Evolutionary conservation across 2,888 invertebrate genomes (phyloP).

Genomic region (Harpagoxenus sublaevis): DNA sequence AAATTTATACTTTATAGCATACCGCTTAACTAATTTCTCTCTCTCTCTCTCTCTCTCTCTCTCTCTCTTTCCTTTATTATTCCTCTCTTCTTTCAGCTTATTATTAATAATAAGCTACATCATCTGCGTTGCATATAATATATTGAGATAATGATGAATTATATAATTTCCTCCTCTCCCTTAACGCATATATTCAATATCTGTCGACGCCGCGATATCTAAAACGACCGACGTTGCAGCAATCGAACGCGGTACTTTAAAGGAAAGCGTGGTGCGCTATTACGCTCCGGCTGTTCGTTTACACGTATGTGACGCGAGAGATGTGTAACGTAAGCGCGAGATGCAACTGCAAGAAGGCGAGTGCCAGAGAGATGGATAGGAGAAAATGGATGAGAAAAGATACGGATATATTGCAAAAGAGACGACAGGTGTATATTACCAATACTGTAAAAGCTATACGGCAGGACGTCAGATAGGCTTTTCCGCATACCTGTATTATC

Average conservation of each 20-base stretch:
- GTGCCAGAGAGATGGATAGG: slow-evolving; percentile 44
- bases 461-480: slow-evolving; percentile 40
- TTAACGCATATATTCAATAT: slow-evolving; percentile 19
- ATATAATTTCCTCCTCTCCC: slow-evolving; percentile 9
- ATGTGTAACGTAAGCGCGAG: slow-evolving; percentile 49
- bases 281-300: slow-evolving; percentile 50
- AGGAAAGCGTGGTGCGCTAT: slow-evolving; percentile 62
- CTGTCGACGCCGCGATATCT: neutral
- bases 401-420: slow-evolving; percentile 44
- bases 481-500: slow-evolving; percentile 49
- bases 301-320: slow-evolving; percentile 29
- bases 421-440: slow-evolving; percentile 6
- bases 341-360: slow-evolving; percentile 48
- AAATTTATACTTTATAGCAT: slow-evolving; percentile 38
- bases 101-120: slow-evolving; percentile 7
- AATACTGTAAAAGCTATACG: slow-evolving; percentile 31
- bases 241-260: slow-evolving; percentile 63
- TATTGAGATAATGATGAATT: neutral
- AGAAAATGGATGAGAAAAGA: slow-evolving; percentile 50
- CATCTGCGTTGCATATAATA: neutral
- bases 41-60: neutral
- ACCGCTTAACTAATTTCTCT: neutral
- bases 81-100: neutral
- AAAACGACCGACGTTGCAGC: slow-evolving; percentile 12
- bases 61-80: neutral